phyloP scores from a whole-genome alignment of 2,888 invertebrate genomes.

The Monoplex corrugatus region DNA sequence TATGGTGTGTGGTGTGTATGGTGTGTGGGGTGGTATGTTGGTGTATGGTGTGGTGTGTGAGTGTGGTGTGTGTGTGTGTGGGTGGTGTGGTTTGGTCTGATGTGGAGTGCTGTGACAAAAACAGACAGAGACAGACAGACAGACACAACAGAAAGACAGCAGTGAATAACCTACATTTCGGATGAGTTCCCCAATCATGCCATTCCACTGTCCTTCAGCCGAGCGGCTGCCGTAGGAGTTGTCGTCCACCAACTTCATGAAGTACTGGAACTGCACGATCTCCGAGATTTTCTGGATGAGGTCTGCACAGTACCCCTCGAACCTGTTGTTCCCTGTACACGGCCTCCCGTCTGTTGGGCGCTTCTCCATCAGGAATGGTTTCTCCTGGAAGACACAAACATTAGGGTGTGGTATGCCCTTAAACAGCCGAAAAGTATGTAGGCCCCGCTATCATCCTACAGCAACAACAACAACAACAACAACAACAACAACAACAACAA shows the following conservation, averaged over 20 bases:
- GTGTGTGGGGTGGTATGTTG: neutral
- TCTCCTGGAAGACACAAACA: constrained; percentile 54
- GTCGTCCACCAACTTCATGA: constrained; percentile 92
- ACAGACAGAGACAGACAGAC: neutral
- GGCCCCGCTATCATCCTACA: too few species aligned
- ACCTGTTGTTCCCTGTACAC: constrained; percentile 56
- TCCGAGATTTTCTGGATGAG: constrained; percentile 89
- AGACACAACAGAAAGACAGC: neutral
- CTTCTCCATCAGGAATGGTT: constrained; percentile 55
- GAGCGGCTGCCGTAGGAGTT: constrained; percentile 87
- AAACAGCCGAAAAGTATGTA: too few species aligned
- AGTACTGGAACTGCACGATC: constrained; percentile 91
- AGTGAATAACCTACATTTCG: constrained; percentile 72
- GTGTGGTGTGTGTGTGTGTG: too few species aligned
- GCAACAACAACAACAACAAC: too few species aligned
- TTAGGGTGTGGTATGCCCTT: too few species aligned
- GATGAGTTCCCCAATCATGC: constrained; percentile 80
- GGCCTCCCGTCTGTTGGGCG: constrained; percentile 55
- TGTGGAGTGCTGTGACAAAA: too few species aligned
- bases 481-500: too few species aligned
- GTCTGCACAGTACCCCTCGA: constrained; percentile 93
- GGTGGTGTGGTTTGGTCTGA: too few species aligned
- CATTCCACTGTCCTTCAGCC: constrained; percentile 75
- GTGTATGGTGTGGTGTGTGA: too few species aligned
- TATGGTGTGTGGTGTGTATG: neutral